phyloP scores from a whole-genome alignment of 2,113 vertebrate species.

The Prunella fulvescens region DNA sequence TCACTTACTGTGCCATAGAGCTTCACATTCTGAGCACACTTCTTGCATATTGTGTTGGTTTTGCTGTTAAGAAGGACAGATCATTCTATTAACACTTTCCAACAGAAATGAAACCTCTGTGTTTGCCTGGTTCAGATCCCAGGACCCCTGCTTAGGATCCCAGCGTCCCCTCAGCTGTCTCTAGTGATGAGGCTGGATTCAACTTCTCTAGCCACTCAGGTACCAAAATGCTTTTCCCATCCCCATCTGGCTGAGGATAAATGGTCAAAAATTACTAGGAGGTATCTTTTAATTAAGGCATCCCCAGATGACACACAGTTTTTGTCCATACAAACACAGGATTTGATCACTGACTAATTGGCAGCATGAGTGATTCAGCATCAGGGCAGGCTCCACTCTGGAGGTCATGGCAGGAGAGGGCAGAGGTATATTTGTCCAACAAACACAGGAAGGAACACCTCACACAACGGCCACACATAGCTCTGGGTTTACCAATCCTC shows the following conservation, averaged over 20 bases:
- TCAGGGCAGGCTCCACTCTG: not conserved
- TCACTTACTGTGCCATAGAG: constrained; percentile 79
- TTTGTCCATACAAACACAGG: not conserved
- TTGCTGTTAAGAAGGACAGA: constrained; percentile 67
- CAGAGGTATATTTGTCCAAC: not conserved
- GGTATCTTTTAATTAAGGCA: not conserved
- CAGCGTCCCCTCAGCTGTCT: not conserved
- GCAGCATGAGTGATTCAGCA: not conserved
- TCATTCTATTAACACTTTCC: not conserved
- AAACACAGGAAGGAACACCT: not conserved
- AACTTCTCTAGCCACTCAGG: not conserved
- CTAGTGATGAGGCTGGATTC: not conserved
- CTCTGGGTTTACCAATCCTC: not conserved
- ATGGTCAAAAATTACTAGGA: not conserved
- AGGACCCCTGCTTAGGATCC: not conserved
- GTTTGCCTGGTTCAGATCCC: not conserved
- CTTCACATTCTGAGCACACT: constrained; percentile 82
- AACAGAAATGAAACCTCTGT: not conserved
- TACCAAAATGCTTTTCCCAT: not conserved
- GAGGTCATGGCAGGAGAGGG: not conserved
- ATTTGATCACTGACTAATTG: not conserved
- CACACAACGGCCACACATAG: fast-evolving
- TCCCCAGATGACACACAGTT: not conserved
- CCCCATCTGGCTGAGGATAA: not conserved
- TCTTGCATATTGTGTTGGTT: constrained; percentile 83